Conservation (phyloP, 2,888 invertebrate species). For the Yponomeuta sedellus region DNA sequence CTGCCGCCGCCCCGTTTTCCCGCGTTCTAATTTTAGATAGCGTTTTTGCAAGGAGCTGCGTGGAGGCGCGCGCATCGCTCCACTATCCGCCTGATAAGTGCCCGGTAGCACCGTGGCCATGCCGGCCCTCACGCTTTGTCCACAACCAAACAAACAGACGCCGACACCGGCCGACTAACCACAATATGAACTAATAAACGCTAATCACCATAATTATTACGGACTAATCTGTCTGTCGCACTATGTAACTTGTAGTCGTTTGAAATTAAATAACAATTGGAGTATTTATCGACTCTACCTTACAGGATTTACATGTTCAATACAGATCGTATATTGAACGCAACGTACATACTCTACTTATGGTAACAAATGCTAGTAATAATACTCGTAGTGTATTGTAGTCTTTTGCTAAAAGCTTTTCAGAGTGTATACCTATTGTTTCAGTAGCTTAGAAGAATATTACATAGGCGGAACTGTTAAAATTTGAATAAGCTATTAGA, state of each 20-base stretch:
- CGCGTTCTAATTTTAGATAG: constrained; percentile 50
- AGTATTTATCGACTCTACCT: background rate
- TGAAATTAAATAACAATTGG: constrained; percentile 13
- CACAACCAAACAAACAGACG: constrained; percentile 6
- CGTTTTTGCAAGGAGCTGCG: constrained; percentile 36
- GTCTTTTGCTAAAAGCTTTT: background rate
- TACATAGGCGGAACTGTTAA: background rate
- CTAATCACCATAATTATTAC: constrained; percentile 11
- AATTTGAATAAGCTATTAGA: background rate
- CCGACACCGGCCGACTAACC: background rate
- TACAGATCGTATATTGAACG: background rate
- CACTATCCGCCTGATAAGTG: constrained; percentile 7
- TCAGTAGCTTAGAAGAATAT: background rate
- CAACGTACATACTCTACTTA: background rate
- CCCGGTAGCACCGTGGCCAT: constrained; percentile 16
- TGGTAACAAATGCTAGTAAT: background rate
- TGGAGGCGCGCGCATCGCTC: constrained; percentile 36
- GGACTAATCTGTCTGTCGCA: constrained; percentile 1
- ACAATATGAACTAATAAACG: constrained; percentile 3
- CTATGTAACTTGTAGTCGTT: constrained; percentile 2
- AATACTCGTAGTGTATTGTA: background rate
- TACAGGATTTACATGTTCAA: background rate
- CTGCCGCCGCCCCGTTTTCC: constrained; percentile 32
- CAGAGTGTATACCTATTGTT: background rate
- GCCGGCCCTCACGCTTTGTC: constrained; percentile 25